Conservation (phyloP, 1,140 invertebrate genomes). For the Campoletis sonorensis region DNA sequence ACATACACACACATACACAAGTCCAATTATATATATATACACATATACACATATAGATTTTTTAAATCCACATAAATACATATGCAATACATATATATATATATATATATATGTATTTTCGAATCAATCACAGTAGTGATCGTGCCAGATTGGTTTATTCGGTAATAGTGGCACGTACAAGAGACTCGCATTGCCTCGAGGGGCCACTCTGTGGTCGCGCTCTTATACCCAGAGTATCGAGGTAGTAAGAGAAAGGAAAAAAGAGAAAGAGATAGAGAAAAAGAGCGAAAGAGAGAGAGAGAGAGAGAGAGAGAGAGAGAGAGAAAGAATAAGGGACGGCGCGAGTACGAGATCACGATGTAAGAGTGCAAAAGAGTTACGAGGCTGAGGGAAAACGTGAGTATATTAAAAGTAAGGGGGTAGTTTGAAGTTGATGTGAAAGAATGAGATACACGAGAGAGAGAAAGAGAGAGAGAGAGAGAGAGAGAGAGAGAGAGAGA, state of each 20-base stretch:
- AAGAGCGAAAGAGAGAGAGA: slow-evolving; percentile 7
- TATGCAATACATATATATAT: neutral
- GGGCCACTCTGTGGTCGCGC: slow-evolving; percentile 38
- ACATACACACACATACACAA: neutral
- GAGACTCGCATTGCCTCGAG: slow-evolving; percentile 32
- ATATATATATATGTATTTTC: neutral
- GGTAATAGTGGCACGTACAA: slow-evolving; percentile 40
- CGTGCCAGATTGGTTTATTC: slow-evolving; percentile 32
- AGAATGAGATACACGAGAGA: slow-evolving; percentile 7
- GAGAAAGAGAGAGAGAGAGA: too few relatives aligned
- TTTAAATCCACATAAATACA: neutral
- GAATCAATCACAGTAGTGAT: slow-evolving; percentile 32
- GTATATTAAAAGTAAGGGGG: slow-evolving; percentile 11
- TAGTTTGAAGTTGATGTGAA: slow-evolving; percentile 6
- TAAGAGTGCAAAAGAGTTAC: slow-evolving; percentile 4
- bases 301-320: neutral
- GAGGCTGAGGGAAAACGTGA: slow-evolving; percentile 29
- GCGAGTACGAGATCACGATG: neutral
- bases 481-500: too few relatives aligned
- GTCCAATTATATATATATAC: neutral
- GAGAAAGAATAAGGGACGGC: slow-evolving; percentile 7
- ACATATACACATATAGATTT: neutral
- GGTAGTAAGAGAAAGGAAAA: neutral
- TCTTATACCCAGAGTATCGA: slow-evolving; percentile 38
- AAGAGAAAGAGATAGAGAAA: neutral